These are phyloP conservation scores for Cheilosia vernalis DNA, from an alignment of 2,888 invertebrate species.

Conservation along the genomic window DNA sequence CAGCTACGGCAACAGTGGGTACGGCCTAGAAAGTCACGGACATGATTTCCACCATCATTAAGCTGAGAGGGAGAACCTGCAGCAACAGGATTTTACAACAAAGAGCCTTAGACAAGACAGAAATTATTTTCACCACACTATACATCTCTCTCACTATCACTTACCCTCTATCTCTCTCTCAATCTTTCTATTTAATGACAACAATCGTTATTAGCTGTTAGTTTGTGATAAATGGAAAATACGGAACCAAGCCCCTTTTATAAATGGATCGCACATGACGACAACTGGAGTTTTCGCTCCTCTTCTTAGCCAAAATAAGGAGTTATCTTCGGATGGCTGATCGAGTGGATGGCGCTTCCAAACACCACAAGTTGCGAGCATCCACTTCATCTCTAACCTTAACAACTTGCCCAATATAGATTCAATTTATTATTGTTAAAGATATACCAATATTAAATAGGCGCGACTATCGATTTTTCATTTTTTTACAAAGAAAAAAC, in stretches of 20 bases:
- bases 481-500: constrained; percentile 61
- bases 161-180: constrained; percentile 23
- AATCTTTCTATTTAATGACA: constrained; percentile 60
- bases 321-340: constrained; percentile 62
- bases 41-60: constrained; percentile 70
- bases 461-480: constrained; percentile 74
- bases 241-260: constrained; percentile 54
- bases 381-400: constrained; percentile 61
- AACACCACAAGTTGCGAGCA: constrained; percentile 60
- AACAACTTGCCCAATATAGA: constrained; percentile 67
- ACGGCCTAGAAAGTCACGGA: constrained; percentile 78
- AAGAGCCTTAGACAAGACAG: constrained; percentile 76
- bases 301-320: constrained; percentile 71
- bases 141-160: constrained; percentile 27
- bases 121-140: constrained; percentile 59
- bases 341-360: constrained; percentile 61
- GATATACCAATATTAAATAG: constrained; percentile 41
- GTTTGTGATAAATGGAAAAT: constrained; percentile 81
- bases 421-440: constrained; percentile 61
- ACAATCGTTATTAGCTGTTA: constrained; percentile 78
- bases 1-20: constrained; percentile 69
- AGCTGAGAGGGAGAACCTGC: constrained; percentile 76
- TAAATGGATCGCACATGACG: constrained; percentile 50
- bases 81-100: constrained; percentile 78
- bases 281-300: constrained; percentile 46